Evolutionary conservation across 2,888 invertebrate species (phyloP), one percentile per base, ranked within the genome.

Genomic region (Heteromyza rotundicornis): DNA sequence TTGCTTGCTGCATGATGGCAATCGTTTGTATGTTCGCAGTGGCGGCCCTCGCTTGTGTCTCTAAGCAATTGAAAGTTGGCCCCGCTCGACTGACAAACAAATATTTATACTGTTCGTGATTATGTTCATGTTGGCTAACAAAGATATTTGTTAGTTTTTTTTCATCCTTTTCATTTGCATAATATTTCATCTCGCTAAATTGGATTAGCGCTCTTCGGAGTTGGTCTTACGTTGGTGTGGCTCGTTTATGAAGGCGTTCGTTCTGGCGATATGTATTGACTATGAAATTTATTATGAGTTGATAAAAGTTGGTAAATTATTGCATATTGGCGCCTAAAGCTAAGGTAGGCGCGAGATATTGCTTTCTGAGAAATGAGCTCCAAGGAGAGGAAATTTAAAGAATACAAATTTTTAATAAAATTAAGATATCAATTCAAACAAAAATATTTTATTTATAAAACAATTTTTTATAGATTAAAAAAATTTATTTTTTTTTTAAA

Each of bases 91-190:
- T 47, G 47, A 2, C 47, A 47, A 80, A 78, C 80, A 79, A 79
- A 79, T 79, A 79, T 79, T 79, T 79, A 80, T 79, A 79, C 77
- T 77, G 73, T 68, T 76, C 74, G 78, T 77, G 80, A 79, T 79
- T 79, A 78, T 72, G 77, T 76, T 77, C 72, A 72, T 72, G 71
- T 80, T 75, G 74, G 73, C 75, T 75, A 79, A 75, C 73, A 75
- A 71, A 70, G 69, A 70, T 69, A 79, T 78, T 78, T 75, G 71
- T 77, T 79, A n/a, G n/a, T n/a, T n/a, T n/a, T n/a, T n/a, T n/a
- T n/a, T n/a, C n/a, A 75, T 73, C 19, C 20, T 19, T 40, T 40
- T 40, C 12, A 7, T 2, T 40, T 40, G 40, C 5, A 20, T 40
- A 40, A 14, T 17, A 17, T 47, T 19, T 47, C 19, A 47, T 8